Evolutionary conservation across 2,113 vertebrate genomes (phyloP).

Genomic region (Ariopsis seemanni): DNA sequence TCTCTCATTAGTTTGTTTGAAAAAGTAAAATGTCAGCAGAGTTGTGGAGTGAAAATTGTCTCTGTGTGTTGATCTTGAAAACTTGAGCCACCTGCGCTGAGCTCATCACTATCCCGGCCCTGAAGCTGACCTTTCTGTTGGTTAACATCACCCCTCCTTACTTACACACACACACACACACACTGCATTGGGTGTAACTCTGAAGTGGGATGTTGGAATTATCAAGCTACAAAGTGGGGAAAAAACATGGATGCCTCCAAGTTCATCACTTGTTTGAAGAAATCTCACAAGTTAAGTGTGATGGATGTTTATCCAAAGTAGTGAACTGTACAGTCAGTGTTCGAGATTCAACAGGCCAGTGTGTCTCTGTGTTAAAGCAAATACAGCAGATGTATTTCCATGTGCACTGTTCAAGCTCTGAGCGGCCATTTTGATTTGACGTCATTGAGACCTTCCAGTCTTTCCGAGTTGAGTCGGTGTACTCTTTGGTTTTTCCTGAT

Average conservation of each 20-base stretch:
- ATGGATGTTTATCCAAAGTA: not conserved
- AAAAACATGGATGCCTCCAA: not conserved
- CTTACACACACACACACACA: slow-evolving; percentile 6
- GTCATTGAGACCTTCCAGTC: not conserved
- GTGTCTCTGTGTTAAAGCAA: not conserved
- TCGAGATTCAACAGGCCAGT: not conserved
- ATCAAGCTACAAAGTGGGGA: not conserved
- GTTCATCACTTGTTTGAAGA: not conserved
- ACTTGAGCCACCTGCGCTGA: not conserved
- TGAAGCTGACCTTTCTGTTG: not conserved
- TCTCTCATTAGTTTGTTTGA: not conserved
- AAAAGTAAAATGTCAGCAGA: not conserved
- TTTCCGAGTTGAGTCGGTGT: not conserved
- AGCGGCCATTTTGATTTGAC: too few species aligned
- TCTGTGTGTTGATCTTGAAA: not conserved
- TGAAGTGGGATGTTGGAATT: not conserved
- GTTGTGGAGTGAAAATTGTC: not conserved
- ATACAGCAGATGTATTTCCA: not conserved
- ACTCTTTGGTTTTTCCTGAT: not conserved
- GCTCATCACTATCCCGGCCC: slow-evolving; percentile 4
- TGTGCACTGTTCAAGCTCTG: not conserved
- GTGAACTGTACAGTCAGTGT: too few species aligned
- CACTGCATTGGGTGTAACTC: not conserved
- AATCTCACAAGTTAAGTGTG: not conserved
- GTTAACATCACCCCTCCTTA: not conserved